Conservation (phyloP, 2,113 vertebrate species). For the Zingel zingel region DNA sequence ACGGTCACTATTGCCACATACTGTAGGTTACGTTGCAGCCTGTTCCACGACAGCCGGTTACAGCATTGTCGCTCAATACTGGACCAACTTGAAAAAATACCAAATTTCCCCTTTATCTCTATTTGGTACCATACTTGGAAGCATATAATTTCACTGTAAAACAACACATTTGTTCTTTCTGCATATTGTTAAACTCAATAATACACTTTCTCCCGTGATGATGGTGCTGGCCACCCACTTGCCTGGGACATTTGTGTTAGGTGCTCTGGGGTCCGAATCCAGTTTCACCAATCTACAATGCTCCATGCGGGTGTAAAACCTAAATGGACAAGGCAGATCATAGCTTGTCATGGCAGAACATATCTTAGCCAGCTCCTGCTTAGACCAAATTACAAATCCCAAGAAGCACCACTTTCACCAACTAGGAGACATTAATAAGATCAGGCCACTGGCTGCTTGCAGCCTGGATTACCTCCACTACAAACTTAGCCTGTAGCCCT, state of each 20-base stretch:
- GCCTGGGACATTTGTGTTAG: neutral
- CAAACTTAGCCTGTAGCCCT: slow-evolving; percentile 48
- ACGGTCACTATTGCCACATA: too few relatives aligned
- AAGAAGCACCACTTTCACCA: slow-evolving; percentile 52
- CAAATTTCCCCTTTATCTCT: neutral
- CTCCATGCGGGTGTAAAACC: slow-evolving; percentile 31
- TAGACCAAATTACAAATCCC: slow-evolving; percentile 45
- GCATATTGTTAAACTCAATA: neutral
- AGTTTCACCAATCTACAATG: neutral
- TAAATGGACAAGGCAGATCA: slow-evolving; percentile 22
- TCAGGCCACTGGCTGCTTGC: slow-evolving; percentile 44
- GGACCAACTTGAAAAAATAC: too few relatives aligned
- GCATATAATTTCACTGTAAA: neutral
- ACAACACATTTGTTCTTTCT: neutral
- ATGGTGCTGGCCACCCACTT: neutral
- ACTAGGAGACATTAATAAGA: slow-evolving; percentile 48
- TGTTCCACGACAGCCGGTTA: too few relatives aligned
- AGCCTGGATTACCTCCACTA: slow-evolving; percentile 62
- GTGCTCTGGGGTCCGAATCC: neutral
- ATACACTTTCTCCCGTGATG: neutral
- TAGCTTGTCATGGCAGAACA: neutral
- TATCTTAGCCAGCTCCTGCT: slow-evolving; percentile 29
- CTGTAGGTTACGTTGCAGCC: too few relatives aligned
- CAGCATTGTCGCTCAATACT: too few relatives aligned
- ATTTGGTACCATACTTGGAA: neutral